phyloP scores from a whole-genome alignment of 2,113 vertebrate genomes.

The Labrus mixtus region DNA sequence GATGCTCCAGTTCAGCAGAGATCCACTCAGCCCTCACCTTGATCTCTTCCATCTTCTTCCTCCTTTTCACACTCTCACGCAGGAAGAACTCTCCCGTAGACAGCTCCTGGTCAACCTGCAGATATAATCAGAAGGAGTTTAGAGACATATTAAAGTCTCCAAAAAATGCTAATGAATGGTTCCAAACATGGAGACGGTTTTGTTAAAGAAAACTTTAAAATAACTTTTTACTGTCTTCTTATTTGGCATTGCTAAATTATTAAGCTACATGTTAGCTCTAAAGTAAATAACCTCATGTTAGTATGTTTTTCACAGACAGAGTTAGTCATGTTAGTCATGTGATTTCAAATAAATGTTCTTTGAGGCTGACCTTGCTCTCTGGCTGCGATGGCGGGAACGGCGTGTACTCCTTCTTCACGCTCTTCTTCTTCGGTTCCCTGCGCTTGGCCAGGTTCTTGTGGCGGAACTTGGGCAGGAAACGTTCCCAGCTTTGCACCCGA shows the following conservation, averaged over 20 bases:
- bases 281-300: too few relatives aligned
- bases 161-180: too few relatives aligned
- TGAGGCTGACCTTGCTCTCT: conserved; percentile 90
- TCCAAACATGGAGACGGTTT: background rate
- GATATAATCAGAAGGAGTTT: background rate
- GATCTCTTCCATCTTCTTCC: conserved; percentile 90
- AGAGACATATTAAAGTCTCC: too few relatives aligned
- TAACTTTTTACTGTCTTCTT: too few relatives aligned
- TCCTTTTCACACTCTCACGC: conserved; percentile 91
- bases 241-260: too few relatives aligned
- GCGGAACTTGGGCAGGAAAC: conserved; percentile 95
- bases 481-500: conserved; percentile 91
- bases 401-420: conserved; percentile 93
- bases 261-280: too few relatives aligned
- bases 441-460: conserved; percentile 94
- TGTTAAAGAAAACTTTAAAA: background rate
- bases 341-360: too few relatives aligned
- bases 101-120: conserved; percentile 93
- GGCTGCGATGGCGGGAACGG: conserved; percentile 95
- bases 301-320: too few relatives aligned
- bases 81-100: conserved; percentile 96
- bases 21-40: conserved; percentile 84
- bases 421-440: conserved; percentile 93
- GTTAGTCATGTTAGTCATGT: too few relatives aligned
- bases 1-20: background rate